A percentile compares a stretch with the other conserved stretches of the same genome.
phyloP scores from a whole-genome alignment of 2,888 invertebrate species.

The Erebia ligea region DNA sequence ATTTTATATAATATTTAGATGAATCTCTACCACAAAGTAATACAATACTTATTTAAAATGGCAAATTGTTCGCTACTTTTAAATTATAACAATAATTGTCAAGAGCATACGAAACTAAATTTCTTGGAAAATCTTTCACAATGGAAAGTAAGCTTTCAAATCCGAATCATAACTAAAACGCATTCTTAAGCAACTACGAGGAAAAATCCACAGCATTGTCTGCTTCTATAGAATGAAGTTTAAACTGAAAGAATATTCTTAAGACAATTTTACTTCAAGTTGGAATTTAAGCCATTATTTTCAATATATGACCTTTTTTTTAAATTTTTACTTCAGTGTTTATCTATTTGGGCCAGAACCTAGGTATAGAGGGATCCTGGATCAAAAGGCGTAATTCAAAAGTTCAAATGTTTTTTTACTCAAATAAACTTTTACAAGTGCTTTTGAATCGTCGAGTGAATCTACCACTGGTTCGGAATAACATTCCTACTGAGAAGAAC shows the following conservation, averaged over 20 bases:
- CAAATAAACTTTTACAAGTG: too few relatives aligned
- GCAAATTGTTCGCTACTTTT: neutral
- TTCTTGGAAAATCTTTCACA: slow-evolving; percentile 10
- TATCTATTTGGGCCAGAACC: too few relatives aligned
- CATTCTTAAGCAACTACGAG: neutral
- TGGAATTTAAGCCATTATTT: too few relatives aligned
- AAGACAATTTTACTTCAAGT: neutral
- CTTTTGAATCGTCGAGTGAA: too few relatives aligned
- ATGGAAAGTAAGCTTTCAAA: slow-evolving; percentile 12
- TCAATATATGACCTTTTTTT: too few relatives aligned
- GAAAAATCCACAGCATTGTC: neutral
- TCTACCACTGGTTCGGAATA: too few relatives aligned
- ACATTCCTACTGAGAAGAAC: too few relatives aligned
- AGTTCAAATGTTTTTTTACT: too few relatives aligned
- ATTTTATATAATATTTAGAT: too few relatives aligned
- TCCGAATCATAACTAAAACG: slow-evolving; percentile 16
- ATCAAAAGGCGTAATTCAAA: too few relatives aligned
- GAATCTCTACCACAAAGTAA: neutral
- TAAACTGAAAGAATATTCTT: neutral
- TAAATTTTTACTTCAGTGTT: too few relatives aligned
- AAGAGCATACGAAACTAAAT: slow-evolving; percentile 10
- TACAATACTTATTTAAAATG: neutral
- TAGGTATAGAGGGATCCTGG: too few relatives aligned
- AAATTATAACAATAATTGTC: neutral
- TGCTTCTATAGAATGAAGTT: neutral